These are phyloP conservation scores for Urophycis tenuis DNA, from an alignment of 2,797 vertebrate species.

Conservation along the genomic window DNA sequence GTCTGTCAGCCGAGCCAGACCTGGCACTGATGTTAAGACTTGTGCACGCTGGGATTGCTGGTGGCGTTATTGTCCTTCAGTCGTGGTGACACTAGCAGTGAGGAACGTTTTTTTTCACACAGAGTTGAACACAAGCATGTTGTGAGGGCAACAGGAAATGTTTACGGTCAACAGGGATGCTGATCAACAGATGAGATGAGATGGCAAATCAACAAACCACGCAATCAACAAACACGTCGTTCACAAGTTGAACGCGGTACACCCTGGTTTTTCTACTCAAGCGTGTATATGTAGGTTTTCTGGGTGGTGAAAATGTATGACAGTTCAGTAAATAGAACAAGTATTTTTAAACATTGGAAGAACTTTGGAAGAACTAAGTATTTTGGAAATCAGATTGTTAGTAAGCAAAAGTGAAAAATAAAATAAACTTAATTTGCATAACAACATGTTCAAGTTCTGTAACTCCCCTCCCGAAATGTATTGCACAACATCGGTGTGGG, in stretches of 20 bases:
- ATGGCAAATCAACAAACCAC: background rate
- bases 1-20: constrained; percentile 24
- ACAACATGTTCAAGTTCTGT: background rate
- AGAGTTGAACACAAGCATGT: background rate
- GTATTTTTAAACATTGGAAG: background rate
- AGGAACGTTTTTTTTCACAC: background rate
- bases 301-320: background rate
- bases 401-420: background rate
- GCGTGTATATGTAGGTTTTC: background rate
- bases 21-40: constrained; percentile 30
- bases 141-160: background rate
- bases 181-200: background rate
- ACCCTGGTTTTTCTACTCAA: background rate
- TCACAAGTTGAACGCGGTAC: background rate
- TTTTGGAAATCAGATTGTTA: background rate
- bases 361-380: background rate
- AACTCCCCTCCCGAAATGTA: background rate
- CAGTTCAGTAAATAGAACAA: background rate
- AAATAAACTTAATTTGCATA: background rate
- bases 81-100: constrained; percentile 16
- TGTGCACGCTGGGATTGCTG: constrained; percentile 20
- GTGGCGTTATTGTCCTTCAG: constrained; percentile 19
- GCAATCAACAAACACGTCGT: background rate
- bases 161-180: background rate
- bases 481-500: background rate